A percentile compares a stretch with the other conserved stretches of the same genome.
Conservation (phyloP, 2,113 vertebrate species). For the Dolichallabes microphthalmus region DNA sequence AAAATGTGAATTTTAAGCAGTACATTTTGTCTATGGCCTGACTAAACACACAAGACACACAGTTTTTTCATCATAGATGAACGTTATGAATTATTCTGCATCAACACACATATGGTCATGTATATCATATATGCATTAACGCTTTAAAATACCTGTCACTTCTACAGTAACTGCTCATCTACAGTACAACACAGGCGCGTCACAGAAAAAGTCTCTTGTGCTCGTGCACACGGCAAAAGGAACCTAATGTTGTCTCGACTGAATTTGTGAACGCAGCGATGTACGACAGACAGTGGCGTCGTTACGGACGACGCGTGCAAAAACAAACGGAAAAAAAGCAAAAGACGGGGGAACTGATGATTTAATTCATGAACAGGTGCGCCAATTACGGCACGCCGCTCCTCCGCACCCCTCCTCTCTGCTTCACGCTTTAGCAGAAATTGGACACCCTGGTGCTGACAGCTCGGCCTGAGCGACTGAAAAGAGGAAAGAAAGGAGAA, state of each 20-base stretch:
- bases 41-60: not conserved
- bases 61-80: not conserved
- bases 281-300: slow-evolving; percentile 17
- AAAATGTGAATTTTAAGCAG: not conserved
- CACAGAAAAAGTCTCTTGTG: not conserved
- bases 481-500: slow-evolving; percentile 47
- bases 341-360: slow-evolving; percentile 40
- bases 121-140: not conserved
- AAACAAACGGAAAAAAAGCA: slow-evolving; percentile 31
- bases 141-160: not conserved
- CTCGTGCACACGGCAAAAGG: not conserved
- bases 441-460: slow-evolving; percentile 73
- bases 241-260: slow-evolving; percentile 8
- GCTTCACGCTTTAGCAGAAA: slow-evolving; percentile 74
- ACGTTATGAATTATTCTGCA: not conserved
- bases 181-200: not conserved
- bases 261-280: slow-evolving; percentile 14
- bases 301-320: slow-evolving; percentile 31
- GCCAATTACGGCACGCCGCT: slow-evolving; percentile 70
- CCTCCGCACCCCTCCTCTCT: slow-evolving; percentile 55
- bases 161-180: not conserved
- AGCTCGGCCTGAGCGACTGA: slow-evolving; percentile 72
- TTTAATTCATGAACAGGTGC: slow-evolving; percentile 79
- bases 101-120: not conserved
- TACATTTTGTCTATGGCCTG: not conserved